These are phyloP conservation scores for Chloroclystis v-ata DNA, from an alignment of 2,888 invertebrate species.

Conservation along the genomic window DNA sequence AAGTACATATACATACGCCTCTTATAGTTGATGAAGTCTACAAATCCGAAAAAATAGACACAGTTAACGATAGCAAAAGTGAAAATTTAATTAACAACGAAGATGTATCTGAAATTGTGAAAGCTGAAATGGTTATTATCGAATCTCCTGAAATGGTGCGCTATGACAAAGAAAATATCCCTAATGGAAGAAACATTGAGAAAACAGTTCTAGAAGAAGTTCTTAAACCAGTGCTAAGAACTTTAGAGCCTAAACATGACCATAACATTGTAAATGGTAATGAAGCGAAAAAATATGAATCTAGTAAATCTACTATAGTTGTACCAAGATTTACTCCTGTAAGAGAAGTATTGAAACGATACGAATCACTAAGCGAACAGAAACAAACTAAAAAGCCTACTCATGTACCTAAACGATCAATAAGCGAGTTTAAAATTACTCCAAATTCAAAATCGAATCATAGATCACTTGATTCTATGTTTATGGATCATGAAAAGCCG, in stretches of 20 bases:
- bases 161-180: slow-evolving; percentile 15
- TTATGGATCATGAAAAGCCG: slow-evolving; percentile 7
- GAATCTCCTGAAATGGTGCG: slow-evolving; percentile 16
- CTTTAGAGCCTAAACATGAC: slow-evolving; percentile 2
- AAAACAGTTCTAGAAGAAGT: slow-evolving; percentile 8
- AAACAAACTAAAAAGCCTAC: slow-evolving; percentile 1
- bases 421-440: slow-evolving; percentile 7
- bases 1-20: slow-evolving; percentile 34
- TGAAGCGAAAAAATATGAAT: not conserved
- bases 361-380: slow-evolving; percentile 11
- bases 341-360: slow-evolving; percentile 12
- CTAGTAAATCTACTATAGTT: slow-evolving; percentile 1
- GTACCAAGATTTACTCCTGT: slow-evolving; percentile 11
- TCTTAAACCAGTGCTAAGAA: slow-evolving; percentile 4
- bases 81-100: slow-evolving; percentile 15
- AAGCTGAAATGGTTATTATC: slow-evolving; percentile 16
- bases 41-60: slow-evolving; percentile 28
- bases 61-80: slow-evolving; percentile 11
- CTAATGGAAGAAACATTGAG: slow-evolving; percentile 11
- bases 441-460: slow-evolving; percentile 2
- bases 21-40: slow-evolving; percentile 48
- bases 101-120: slow-evolving; percentile 6
- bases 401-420: slow-evolving; percentile 7
- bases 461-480: slow-evolving; percentile 10
- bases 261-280: not conserved